Evolutionary conservation across 2,113 vertebrate genomes (phyloP), one percentile per base, ranked within the genome.

Genomic region (Podilymbus podiceps): DNA sequence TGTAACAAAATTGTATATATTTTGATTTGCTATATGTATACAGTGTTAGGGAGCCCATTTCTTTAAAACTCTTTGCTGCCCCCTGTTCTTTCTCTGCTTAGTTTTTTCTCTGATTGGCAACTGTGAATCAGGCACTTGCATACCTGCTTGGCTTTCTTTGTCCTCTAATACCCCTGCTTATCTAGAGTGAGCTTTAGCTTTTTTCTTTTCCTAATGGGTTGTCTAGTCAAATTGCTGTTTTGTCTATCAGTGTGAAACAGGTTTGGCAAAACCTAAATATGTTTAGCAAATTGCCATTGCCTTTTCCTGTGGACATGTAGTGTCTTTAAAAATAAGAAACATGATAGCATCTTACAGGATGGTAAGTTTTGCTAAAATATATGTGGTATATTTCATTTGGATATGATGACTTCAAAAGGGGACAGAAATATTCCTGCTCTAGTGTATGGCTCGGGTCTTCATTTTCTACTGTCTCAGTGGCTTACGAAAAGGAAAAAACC

Each of bases 361-460:
- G 14, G 6, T 42, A 6, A 66, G 12, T 60, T 85, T 59, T 79
- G 17, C 42, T 90, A 44, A 78, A 42, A 66, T 42, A 24, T 4
- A 9, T 15, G 14, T 44, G 11, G 2, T 77, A 9, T 68, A 8
- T 76, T 96, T 94, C 18, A 53, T 47, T 67, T 79, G 68, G 66
- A 56, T 69, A 5, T 30, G 47, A 40, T 89, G 42, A 8, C 25
- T 78, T 84, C 42, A 85, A 27, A 90, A 78, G 5, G 4, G 11
- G 28, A 69, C 42, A 53, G 22, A 74, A 75, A 35, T 73, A 56
- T 13, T 83, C 31, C 17, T 53, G 16, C 71, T 74, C 2, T 60
- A 60, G 31, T 22, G 12, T 0, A 0, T 67, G 55, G 15, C 25
- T 15, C 8, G 24, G 1, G 20, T 84, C 15, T 78, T 31, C 2